Percentiles rank a stretch among this genome's conserved stretches.
Evolutionary conservation across 1,140 invertebrate species (phyloP).

Genomic region (Subanguina moxae): DNA sequence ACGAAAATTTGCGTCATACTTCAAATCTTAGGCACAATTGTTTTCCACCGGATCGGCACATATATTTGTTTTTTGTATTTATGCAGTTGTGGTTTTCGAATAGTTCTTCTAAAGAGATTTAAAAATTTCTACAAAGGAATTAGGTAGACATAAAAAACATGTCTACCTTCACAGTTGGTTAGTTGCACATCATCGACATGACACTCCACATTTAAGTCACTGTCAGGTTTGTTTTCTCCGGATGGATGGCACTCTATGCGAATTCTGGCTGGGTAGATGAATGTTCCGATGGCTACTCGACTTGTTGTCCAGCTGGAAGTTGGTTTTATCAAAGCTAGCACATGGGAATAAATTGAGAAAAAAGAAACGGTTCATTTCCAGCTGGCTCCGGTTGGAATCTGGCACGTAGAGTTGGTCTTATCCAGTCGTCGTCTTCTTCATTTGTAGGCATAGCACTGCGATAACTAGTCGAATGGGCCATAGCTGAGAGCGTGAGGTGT

Average conservation of each 20-base stretch:
- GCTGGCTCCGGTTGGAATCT: constrained; percentile 27
- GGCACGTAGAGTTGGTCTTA: constrained; percentile 43
- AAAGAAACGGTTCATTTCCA: constrained; percentile 26
- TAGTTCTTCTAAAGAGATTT: constrained; percentile 30
- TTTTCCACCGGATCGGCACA: constrained; percentile 21
- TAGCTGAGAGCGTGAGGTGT: constrained; percentile 20
- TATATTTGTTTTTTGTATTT: constrained; percentile 15
- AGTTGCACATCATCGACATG: constrained; percentile 40
- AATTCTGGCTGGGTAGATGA: constrained; percentile 43
- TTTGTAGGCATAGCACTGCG: background rate
- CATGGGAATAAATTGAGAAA: constrained; percentile 11
- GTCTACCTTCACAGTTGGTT: constrained; percentile 37
- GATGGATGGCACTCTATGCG: constrained; percentile 44
- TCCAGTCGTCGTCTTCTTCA: constrained; percentile 47
- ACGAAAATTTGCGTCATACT: background rate
- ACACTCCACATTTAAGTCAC: constrained; percentile 37
- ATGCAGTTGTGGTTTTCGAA: constrained; percentile 8
- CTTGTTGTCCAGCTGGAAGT: constrained; percentile 33
- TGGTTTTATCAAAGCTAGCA: constrained; percentile 18
- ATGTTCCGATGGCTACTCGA: constrained; percentile 39
- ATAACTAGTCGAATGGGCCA: background rate
- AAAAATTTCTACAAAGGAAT: constrained; percentile 2
- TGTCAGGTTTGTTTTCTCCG: background rate
- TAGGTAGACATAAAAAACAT: background rate
- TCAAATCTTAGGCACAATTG: constrained; percentile 28